Conservation (phyloP, 2,888 invertebrate species). For the Drosophila percnosoma region DNA sequence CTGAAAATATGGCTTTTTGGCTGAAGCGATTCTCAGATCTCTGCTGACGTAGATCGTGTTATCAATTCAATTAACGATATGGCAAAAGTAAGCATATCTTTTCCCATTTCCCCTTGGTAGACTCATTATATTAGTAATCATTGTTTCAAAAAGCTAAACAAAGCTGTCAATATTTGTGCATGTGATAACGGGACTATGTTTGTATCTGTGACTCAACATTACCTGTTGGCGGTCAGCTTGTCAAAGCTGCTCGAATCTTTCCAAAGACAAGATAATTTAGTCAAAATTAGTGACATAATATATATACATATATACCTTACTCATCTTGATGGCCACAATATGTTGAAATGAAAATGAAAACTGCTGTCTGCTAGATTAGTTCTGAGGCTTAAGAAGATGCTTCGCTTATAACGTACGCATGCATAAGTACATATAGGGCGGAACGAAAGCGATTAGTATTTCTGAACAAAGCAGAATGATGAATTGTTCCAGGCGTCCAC, state of each 20-base stretch:
- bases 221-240: not conserved
- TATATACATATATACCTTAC: not conserved
- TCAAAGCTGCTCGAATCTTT: not conserved
- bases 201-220: not conserved
- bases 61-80: not conserved
- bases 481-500: not conserved
- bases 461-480: not conserved
- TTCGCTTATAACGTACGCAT: not conserved
- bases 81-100: not conserved
- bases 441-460: not conserved
- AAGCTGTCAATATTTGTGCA: not conserved
- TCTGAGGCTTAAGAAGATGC: not conserved
- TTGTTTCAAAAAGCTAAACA: not conserved
- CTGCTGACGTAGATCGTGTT: not conserved
- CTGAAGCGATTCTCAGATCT: not conserved
- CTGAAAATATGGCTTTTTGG: not conserved
- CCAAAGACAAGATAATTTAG: not conserved
- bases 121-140: not conserved
- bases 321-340: not conserved
- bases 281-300: too few species aligned
- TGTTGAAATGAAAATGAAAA: not conserved
- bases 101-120: not conserved
- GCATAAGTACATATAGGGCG: not conserved
- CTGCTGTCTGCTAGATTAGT: too few species aligned
- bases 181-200: not conserved